Evolutionary conservation across 2,888 invertebrate genomes (phyloP), one percentile per base, ranked within the genome.

Genomic region (Macropis europaea): DNA sequence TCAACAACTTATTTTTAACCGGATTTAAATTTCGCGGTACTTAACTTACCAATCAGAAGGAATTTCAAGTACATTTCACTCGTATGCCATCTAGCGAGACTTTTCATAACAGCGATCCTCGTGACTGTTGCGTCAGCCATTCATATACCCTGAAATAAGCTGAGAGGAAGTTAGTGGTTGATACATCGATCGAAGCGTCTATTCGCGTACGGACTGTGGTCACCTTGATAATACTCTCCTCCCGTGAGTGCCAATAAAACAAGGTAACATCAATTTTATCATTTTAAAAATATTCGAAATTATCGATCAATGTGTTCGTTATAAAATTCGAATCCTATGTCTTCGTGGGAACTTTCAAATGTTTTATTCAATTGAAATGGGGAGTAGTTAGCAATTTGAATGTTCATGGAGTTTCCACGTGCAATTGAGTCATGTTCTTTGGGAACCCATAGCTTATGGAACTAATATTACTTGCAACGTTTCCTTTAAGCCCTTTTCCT

Each of bases 41-140:
- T 28, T 28, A 13, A 22, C 19, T 13, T 13, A 38, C 59, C 64
- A 72, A 72, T 72, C 26, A 6, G 30, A 6, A 32, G 32, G n/a
- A 26, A 38, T 32, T 63, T 47, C 9, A 11, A 30, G 11, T 9
- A 26, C 22, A 53, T 32, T 56, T 13, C 7, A 47, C 34, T 28
- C 5, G 26, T 40, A 32, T 34, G 81, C 64, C 77, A 68, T 63
- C 79, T 80, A 7, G 36, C 30, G 52, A 45, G n/a, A 5, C 6
- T 15, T 62, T 73, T 34, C 6, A 32, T 42, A 57, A 43, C 26
- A 17, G 28, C 34, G 50, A 42, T 42, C 47, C 57, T 30, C 17
- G 11, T 38, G 52, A 69, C 52, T 53, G 52, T 86, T 86, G 77
- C 87, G 45, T 86, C 85, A 86, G 81, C 76, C 73, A 73, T 77